Conservation (phyloP, 2,797 vertebrate genomes). For the Cynodonichthys magdalenae region DNA sequence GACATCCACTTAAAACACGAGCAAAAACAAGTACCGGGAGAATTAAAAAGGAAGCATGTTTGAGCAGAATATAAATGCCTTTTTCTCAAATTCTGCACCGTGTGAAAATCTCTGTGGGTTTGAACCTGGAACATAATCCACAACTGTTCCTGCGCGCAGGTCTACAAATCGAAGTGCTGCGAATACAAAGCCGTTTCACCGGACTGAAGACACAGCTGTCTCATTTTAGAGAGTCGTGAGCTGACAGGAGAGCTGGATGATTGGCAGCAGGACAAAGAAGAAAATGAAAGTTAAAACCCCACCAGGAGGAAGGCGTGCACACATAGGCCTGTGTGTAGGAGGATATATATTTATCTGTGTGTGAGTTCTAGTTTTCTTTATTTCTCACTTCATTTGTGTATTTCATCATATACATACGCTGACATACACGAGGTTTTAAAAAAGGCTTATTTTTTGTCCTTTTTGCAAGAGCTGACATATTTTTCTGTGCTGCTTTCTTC, state of each 20-base stretch:
- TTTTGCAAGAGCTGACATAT: background rate
- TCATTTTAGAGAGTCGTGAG: constrained; percentile 37
- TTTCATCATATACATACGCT: constrained; percentile 22
- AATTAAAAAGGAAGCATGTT: constrained; percentile 17
- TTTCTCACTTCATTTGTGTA: constrained; percentile 15
- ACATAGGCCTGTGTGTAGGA: constrained; percentile 4
- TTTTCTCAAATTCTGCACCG: constrained; percentile 31
- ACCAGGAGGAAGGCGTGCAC: constrained; percentile 24
- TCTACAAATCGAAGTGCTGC: constrained; percentile 45
- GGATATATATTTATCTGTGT: constrained; percentile 10
- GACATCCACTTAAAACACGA: constrained; percentile 15
- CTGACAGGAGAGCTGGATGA: constrained; percentile 50
- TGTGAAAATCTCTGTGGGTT: constrained; percentile 45
- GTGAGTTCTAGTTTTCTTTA: constrained; percentile 1
- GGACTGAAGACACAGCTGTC: constrained; percentile 41
- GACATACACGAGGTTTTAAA: constrained; percentile 20
- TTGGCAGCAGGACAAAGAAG: constrained; percentile 56
- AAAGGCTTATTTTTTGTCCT: background rate
- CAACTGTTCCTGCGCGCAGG: constrained; percentile 18
- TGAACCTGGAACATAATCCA: constrained; percentile 39
- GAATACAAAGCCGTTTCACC: constrained; percentile 48
- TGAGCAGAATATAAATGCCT: constrained; percentile 44
- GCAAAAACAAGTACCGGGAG: constrained; percentile 3
- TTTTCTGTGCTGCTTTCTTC: background rate
- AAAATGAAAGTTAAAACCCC: constrained; percentile 46